These are phyloP conservation scores for Dromas ardeola DNA, from an alignment of 2,113 vertebrate species.

Conservation along the genomic window DNA sequence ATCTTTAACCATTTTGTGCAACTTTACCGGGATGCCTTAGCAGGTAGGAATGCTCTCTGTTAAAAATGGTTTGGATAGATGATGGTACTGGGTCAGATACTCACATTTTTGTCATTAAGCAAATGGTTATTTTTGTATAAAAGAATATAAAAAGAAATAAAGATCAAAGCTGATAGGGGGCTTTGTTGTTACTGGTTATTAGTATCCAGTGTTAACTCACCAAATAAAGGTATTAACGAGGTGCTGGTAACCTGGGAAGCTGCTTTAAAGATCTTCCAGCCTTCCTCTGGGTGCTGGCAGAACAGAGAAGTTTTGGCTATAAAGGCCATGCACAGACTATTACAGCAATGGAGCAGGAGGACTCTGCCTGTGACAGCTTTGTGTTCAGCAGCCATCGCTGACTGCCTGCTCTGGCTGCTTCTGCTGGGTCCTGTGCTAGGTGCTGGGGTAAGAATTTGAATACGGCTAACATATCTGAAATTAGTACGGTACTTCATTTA, in stretches of 20 bases:
- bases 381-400: neutral
- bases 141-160: neutral
- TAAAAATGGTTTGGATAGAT: neutral
- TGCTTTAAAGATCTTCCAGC: neutral
- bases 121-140: neutral
- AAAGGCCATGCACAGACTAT: neutral
- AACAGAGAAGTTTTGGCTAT: neutral
- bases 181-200: neutral
- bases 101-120: neutral
- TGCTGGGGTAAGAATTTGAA: neutral
- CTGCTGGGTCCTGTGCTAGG: neutral
- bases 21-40: slow-evolving; percentile 94
- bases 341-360: neutral
- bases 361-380: neutral
- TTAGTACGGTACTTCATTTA: neutral
- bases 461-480: neutral
- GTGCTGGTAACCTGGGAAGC: neutral
- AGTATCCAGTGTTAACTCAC: neutral
- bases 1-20: slow-evolving; percentile 96
- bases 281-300: neutral
- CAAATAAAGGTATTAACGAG: neutral
- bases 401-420: neutral
- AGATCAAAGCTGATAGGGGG: neutral
- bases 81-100: neutral
- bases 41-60: slow-evolving; percentile 75